These are phyloP conservation scores for Trichogramma pretiosum DNA, from an alignment of 1,140 invertebrate genomes.

Conservation along the genomic window DNA sequence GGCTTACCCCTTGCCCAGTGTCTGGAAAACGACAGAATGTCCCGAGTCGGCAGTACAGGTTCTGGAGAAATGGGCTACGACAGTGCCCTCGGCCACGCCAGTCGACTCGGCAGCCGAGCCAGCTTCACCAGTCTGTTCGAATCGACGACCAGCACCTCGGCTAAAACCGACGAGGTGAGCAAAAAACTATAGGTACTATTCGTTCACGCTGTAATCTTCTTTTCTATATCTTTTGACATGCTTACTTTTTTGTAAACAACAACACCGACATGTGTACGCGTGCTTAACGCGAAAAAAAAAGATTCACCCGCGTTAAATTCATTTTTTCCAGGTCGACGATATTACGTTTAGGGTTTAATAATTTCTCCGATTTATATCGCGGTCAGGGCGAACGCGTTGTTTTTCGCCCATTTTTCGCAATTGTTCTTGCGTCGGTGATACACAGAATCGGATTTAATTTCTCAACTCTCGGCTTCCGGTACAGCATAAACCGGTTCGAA, in stretches of 20 bases:
- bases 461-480: no score
- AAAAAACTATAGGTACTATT: not conserved
- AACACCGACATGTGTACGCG: not conserved
- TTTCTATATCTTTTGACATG: no score
- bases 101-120: conserved; percentile 54
- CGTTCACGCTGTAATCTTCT: not conserved
- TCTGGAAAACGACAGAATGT: conserved; percentile 63
- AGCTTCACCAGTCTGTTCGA: conserved; percentile 63
- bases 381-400: no score
- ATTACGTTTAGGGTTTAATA: no score
- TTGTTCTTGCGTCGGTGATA: no score
- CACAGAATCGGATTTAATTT: no score
- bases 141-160: conserved; percentile 37
- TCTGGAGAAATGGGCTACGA: conserved; percentile 31
- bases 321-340: no score
- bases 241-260: not conserved
- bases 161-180: conserved; percentile 57
- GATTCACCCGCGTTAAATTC: no score
- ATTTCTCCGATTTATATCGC: no score
- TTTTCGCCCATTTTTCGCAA: no score
- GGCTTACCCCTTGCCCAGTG: conserved; percentile 73
- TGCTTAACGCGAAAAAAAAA: not conserved
- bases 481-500: no score
- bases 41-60: conserved; percentile 40
- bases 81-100: conserved; percentile 26